Evolutionary conservation across 2,113 vertebrate species (phyloP), one percentile per base, ranked within the genome.

Genomic region (Melanocharis versteri): DNA sequence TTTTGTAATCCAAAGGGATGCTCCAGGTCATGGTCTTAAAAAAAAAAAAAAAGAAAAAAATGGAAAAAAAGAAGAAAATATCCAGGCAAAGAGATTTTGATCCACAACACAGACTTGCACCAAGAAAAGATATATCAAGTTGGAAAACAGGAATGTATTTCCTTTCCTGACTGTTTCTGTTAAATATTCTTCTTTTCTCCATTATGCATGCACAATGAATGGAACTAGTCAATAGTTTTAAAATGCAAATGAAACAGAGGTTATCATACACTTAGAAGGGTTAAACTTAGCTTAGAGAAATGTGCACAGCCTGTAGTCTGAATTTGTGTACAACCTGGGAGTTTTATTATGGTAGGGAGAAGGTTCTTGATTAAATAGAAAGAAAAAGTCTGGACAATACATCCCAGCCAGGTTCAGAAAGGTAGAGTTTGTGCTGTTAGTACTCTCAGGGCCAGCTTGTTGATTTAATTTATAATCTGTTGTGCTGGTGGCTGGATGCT

Each of bases 1-100:
- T 95, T 89, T 84, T 72, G 48, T 76, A 94, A 94, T 91, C 96
- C 89, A 76, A 69, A 91, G 84, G 81, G 89, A 93, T 83, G 84
- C 84, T 93, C 9, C 33, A 87, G 75, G 87, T 96, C 57, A 89
- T 39, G 31, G 78, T 56, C 79, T 89, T 22, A 8, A 56, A 60
- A 89, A 84, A 70, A 75, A 37, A 17, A 9, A 28, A 28, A 37
- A 21, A 22, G 10, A 7, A 28, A 15, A 28, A 15, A 5, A n/a
- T n/a, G n/a, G 1, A 19, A 2, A 5, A 28, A 16, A 23, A 27
- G 37, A 35, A 0, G 23, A 64, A 62, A 69, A 73, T 31, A 10
- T 48, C 10, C 45, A 44, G 21, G 35, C 47, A 76, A 79, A 71
- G 57, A 84, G 35, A 93, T 82, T 69, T 69, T 69, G 77, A 92